Evolutionary conservation across 2,797 vertebrate genomes (phyloP).

Genomic region (Kryptolebias ocellatus): DNA sequence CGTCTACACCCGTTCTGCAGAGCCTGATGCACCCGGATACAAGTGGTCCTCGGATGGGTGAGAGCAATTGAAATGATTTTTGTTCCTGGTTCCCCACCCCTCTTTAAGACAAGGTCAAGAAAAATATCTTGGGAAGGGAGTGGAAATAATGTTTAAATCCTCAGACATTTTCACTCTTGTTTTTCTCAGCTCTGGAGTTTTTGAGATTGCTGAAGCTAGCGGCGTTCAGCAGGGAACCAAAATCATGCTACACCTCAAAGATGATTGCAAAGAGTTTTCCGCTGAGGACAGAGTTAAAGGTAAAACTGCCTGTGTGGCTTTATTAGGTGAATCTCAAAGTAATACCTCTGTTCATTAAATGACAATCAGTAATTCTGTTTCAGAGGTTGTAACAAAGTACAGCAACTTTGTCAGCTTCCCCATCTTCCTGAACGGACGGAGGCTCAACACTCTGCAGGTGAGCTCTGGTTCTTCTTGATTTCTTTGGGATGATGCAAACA

Average conservation of each 20-base stretch:
- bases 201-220: constrained; percentile 91
- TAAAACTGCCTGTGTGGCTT: constrained; percentile 48
- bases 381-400: constrained; percentile 96
- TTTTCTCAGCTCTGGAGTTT: constrained; percentile 88
- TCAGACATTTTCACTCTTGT: neutral
- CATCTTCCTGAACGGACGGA: constrained; percentile 91
- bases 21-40: constrained; percentile 81
- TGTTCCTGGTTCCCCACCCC: neutral
- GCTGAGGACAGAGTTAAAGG: constrained; percentile 91
- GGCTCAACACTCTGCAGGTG: constrained; percentile 94
- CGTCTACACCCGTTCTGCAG: constrained; percentile 87
- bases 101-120: neutral
- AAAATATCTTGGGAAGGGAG: no score
- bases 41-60: constrained; percentile 97
- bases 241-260: constrained; percentile 92
- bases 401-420: constrained; percentile 98
- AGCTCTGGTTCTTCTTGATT: constrained; percentile 33
- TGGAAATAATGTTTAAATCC: neutral
- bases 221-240: constrained; percentile 93
- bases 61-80: constrained; percentile 24
- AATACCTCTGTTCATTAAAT: neutral
- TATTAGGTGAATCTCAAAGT: neutral
- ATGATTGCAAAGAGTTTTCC: constrained; percentile 93
- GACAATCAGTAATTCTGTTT: constrained; percentile 25
- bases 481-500: neutral